Evolutionary conservation across 2,113 vertebrate species (phyloP), one percentile per base, ranked within the genome.

Genomic region (Propithecus coquereli): DNA sequence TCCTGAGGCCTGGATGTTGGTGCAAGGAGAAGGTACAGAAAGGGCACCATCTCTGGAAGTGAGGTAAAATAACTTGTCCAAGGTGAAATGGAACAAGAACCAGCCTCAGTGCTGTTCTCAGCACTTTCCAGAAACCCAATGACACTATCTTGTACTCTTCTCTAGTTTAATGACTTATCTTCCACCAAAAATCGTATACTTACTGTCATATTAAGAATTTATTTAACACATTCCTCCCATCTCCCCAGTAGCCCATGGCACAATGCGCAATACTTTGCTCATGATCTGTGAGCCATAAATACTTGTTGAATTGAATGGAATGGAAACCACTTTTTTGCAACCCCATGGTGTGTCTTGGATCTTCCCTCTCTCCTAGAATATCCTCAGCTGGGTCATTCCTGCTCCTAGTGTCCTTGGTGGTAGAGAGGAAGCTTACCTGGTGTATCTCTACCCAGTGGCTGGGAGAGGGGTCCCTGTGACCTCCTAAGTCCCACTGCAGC

Each of bases 391-490:
- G 50, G 80, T 70, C 47, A 87, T 61, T 89, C n/a, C 18, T 40
- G 74, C 5, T 94, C 34, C 59, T 20, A 9, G 70, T 40, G 14
- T 50, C 45, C 50, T 59, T 30, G 23, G 66, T 73, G 6, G 20
- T 14, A 32, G 68, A 43, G 54, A 37, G 34, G 14, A 85, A 10
- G 57, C 93, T 98, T 96, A 99, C 99, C 97, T 99, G 98, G 96
- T 99, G 98, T 94, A 98, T 99, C 61, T 98, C 96, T 94, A 99
- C 98, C 99, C 99, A 99, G 95, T 99, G 98, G 5, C 95, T 66
- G 80, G 99, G 99, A 12, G 98, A 98, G 97, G 99, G 98, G 74
- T 95, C 93, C 85, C 98, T 98, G 94, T 99, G 98, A 95, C 99
- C 99, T 25, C 98, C 99, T 97, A 99, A 93, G 71, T 98, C 97